Evolutionary conservation across 2,113 vertebrate genomes (phyloP), one percentile per base, ranked within the genome.

Genomic region (Saimiri boliviensis): DNA sequence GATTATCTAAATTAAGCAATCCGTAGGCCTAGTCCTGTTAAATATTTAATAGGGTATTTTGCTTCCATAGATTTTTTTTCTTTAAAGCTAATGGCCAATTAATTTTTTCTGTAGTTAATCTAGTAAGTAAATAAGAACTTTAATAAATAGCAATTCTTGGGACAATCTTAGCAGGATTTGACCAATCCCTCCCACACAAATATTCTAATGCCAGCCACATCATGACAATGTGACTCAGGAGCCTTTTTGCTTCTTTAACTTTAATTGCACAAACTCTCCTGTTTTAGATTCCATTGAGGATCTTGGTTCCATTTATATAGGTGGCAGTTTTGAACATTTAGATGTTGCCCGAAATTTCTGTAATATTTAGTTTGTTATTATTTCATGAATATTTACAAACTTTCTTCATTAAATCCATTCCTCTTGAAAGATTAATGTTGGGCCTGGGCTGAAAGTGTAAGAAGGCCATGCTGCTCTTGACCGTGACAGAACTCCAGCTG

Each of bases 11-110:
- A 74, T 86, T 86, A 93, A 92, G 54, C 84, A 95, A 79, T 68
- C 79, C 37, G 10, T 83, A 42, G 30, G 58, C 32, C 10, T 52
- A 19, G 63, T 81, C 40, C 52, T 90, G 27, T 73, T 91, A 76
- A 89, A 97, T 58, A 93, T 83, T 94, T 96, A 97, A 83, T 32
- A 73, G 19, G 73, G 56, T 83, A 94, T 63, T 94, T 89, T 68
- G 12, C 13, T 89, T 85, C n/a, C 25, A 30, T 84, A 85, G 7
- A 87, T 93, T 92, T 92, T 63, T 63, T 63, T 94, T 84, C 40
- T 90, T 96, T 87, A 73, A 91, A 20, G 17, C 45, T 93, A 96
- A 83, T 89, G 45, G 1, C 27, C 40, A 94, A 58, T 95, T 89
- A 47, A 60, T 76, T 95, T 97, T 89, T 25, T 42, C 42, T 68